These are phyloP conservation scores for Actinemys pallida DNA, from an alignment of 2,113 vertebrate species.

Conservation along the genomic window DNA sequence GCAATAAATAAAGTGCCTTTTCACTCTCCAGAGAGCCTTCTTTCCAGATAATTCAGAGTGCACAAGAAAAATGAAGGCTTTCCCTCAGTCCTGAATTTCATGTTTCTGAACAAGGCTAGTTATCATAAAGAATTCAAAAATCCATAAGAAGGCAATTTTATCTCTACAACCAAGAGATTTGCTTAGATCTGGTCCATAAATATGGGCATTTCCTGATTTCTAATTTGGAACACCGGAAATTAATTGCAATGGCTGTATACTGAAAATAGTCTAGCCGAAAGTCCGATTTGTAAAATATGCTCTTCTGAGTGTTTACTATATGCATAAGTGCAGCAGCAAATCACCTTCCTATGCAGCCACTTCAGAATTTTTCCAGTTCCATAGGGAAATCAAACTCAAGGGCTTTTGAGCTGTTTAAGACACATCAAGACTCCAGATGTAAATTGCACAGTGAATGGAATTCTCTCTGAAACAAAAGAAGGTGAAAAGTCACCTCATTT, in stretches of 20 bases:
- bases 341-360: not conserved
- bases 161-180: not conserved
- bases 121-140: not conserved
- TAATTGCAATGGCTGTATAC: not conserved
- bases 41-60: not conserved
- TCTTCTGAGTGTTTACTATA: not conserved
- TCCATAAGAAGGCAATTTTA: not conserved
- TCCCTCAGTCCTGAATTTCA: slow-evolving; percentile 12
- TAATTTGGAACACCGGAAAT: not conserved
- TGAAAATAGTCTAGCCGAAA: not conserved
- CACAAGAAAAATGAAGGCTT: slow-evolving; percentile 5
- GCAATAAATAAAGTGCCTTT: slow-evolving; percentile 12
- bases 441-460: not conserved
- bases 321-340: not conserved
- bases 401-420: not conserved
- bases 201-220: not conserved
- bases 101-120: not conserved
- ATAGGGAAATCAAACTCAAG: not conserved
- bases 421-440: not conserved
- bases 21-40: not conserved
- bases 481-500: not conserved
- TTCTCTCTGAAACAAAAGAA: not conserved
- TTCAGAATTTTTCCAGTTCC: not conserved
- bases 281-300: not conserved
- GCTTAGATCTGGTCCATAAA: not conserved